These are phyloP conservation scores for Nasonia longicornis DNA, from an alignment of 1,140 invertebrate genomes.

Conservation along the genomic window DNA sequence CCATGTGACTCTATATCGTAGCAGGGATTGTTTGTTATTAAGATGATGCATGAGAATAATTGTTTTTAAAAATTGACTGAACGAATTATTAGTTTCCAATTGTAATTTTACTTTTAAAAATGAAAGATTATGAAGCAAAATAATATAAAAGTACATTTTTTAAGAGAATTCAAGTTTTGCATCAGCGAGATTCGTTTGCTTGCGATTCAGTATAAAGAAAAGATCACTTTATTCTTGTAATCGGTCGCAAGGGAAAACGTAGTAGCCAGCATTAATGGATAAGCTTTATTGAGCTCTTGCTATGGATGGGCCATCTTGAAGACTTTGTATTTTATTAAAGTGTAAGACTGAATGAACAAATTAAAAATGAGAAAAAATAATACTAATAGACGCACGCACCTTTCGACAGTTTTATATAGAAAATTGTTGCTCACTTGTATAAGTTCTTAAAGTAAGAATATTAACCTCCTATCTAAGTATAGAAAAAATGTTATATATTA, in stretches of 20 bases:
- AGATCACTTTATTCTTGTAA: conserved; percentile 34
- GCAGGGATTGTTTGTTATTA: conserved; percentile 47
- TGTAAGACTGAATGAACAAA: conserved; percentile 64
- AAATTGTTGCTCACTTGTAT: neutral
- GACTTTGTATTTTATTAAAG: conserved; percentile 65
- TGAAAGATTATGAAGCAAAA: conserved; percentile 55
- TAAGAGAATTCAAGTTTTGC: conserved; percentile 15
- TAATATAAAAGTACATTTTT: conserved; percentile 56
- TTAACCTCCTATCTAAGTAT: neutral
- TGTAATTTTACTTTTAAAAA: conserved; percentile 63
- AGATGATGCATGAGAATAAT: conserved; percentile 52
- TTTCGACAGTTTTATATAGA: conserved; percentile 23
- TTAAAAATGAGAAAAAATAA: conserved; percentile 31
- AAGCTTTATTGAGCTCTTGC: conserved; percentile 56
- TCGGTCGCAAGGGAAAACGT: conserved; percentile 38
- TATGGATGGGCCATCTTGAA: conserved; percentile 62
- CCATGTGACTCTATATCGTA: conserved; percentile 47
- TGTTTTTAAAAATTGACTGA: conserved; percentile 53
- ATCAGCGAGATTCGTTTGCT: conserved; percentile 22
- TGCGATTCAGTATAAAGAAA: conserved; percentile 13
- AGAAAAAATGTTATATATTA: neutral
- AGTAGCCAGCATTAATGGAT: conserved; percentile 23
- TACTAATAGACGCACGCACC: neutral
- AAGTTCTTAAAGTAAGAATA: neutral
- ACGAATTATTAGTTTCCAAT: conserved; percentile 58